Percentiles rank a stretch among this genome's conserved stretches.
These are phyloP conservation scores for Lepidurus couesii DNA, from an alignment of 1,140 invertebrate genomes.

Conservation along the genomic window DNA sequence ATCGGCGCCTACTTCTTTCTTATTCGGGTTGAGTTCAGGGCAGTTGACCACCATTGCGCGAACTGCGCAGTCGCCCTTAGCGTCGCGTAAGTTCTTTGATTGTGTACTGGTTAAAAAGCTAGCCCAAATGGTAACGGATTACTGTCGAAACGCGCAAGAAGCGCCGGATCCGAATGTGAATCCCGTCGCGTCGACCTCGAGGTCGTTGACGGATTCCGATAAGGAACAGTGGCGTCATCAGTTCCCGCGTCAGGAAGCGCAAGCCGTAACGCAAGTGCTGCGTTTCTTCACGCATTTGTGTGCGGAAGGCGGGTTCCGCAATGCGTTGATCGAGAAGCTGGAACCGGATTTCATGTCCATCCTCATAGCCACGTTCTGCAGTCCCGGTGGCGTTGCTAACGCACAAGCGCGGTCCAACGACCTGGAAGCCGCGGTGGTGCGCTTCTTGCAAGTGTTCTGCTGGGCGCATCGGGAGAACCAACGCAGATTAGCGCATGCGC, in stretches of 20 bases:
- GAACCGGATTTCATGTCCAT: background rate
- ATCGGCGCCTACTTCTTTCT: slow-evolving; percentile 25
- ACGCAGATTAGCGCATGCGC: slow-evolving; percentile 67
- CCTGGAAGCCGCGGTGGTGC: slow-evolving; percentile 46
- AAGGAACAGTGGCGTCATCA: background rate
- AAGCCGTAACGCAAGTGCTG: background rate
- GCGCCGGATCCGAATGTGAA: background rate
- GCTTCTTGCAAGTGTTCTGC: slow-evolving; percentile 57
- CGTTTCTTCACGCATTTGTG: background rate
- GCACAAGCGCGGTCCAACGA: slow-evolving; percentile 26
- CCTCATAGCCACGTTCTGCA: background rate
- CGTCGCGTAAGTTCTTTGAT: slow-evolving; percentile 41
- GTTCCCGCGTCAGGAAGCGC: background rate
- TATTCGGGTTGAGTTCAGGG: slow-evolving; percentile 60
- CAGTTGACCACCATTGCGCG: slow-evolving; percentile 53
- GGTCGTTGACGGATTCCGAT: background rate
- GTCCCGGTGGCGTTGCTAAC: background rate
- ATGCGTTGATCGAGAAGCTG: background rate
- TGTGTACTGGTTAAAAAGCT: background rate
- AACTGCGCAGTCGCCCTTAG: slow-evolving; percentile 62
- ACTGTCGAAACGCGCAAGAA: background rate
- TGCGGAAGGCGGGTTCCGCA: background rate
- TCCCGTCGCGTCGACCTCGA: background rate
- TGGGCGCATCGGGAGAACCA: slow-evolving; percentile 79
- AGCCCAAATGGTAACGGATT: background rate